phyloP scores from a whole-genome alignment of 2,113 vertebrate genomes.

The Taurulus bubalis region DNA sequence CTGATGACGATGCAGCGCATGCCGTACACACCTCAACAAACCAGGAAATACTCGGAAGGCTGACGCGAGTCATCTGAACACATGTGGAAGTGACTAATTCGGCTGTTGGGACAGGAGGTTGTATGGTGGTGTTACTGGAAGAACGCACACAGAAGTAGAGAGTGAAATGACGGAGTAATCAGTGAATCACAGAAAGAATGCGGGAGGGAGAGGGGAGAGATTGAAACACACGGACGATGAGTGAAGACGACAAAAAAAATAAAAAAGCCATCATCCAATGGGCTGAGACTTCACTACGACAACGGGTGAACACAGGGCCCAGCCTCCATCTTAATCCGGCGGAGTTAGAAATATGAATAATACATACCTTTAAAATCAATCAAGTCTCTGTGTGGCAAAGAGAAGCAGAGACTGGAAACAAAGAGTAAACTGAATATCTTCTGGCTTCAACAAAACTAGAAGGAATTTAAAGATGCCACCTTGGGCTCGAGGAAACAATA shows the following conservation, averaged over 20 bases:
- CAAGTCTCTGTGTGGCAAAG: too few relatives aligned
- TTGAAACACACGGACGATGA: neutral
- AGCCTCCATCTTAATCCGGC: neutral
- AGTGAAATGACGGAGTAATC: neutral
- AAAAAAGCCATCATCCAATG: neutral
- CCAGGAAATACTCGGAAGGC: neutral
- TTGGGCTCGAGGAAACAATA: neutral
- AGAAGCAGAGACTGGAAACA: too few relatives aligned
- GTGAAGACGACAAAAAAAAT: neutral
- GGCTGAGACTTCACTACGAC: neutral
- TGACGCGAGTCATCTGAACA: neutral
- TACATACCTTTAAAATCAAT: neutral
- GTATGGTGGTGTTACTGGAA: conserved; percentile 44
- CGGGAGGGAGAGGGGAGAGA: neutral
- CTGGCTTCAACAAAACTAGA: neutral
- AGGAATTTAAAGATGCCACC: neutral
- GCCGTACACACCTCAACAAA: neutral
- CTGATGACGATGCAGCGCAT: neutral
- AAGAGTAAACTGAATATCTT: neutral
- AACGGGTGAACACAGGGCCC: neutral
- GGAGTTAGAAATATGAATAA: neutral
- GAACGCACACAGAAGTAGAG: neutral
- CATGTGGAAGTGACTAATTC: conserved; percentile 10
- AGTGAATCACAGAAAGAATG: conserved; percentile 1
- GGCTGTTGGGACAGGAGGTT: neutral